Base-by-base conservation (phyloP, 2,113 vertebrate species). In the Catharus fuscescens region DNA sequence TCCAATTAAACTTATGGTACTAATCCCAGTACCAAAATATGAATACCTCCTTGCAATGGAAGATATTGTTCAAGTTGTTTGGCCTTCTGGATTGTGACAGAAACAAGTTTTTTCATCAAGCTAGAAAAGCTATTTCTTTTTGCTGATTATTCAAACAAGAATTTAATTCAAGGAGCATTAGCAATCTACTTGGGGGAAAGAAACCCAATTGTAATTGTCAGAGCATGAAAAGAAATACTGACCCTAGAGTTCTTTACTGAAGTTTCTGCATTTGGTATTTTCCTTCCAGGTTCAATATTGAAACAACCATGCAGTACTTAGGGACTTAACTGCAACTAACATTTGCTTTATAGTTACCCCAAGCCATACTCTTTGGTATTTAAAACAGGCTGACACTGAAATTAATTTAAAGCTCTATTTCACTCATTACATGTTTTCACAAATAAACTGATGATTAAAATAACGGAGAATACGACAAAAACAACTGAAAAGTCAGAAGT, bases 311-410 rank as follows among this genome's bases (percentile, higher is more conserved):
- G 54, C 76, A 83, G 62, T 56, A 65, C 19, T 81, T 25, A 53
- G 19, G 45, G 81, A 90, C 12, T 54, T 36, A 42, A 54, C 44
- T 66, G 44, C 50, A 92, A 54, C 79, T 88, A 95, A 78, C 50
- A 96, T 97, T 95, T 94, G 15, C 53, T 94, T 94, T 89, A 40
- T 32, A 47, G 44, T 88, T 81, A 88, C 57, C 87, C 74, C 72
- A 88, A 94, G 74, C 72, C 28, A 95, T 13, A 59, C 24, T 5
- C 31, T 88, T 93, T 96, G 90, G 45, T 92, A 96, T 97, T 97
- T 96, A 93, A 91, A 96, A 78, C 17, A 86, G 67, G 40, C 52
- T 90, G 69, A 85, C 23, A 66, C 29, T 60, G 70, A 61, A 92
- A 90, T 70, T 81, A 26, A 82, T 61, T 83, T 90, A 80, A 92